Base-by-base conservation (phyloP, 2,113 vertebrate species). In the Trematocara variabile region DNA sequence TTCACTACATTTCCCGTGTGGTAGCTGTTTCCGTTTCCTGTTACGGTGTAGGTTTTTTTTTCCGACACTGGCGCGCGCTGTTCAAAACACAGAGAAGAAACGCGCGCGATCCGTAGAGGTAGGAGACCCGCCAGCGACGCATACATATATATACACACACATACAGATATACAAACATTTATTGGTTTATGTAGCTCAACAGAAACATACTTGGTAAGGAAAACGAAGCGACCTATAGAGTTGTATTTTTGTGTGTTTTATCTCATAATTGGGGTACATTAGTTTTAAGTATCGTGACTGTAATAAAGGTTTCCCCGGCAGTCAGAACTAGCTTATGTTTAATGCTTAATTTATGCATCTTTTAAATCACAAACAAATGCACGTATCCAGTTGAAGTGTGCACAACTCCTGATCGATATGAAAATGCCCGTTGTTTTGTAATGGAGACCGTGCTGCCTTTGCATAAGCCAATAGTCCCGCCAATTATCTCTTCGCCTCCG, bases 61-160 rank as follows among this genome's bases (percentile, higher is more conserved):
- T 54, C 53, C 48, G 33, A 6, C 3, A 8, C 16, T 68, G 3
- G 79, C 90, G 92, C 93, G 94, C 89, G 88, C 82, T 83, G 12
- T 92, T 94, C 86, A 92, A 95, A 94, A 89, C 48, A 88, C 22
- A 6, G 30, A 28, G 52, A n/a, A 84, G 85, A 90, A 92, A 73
- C 88, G 92, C 92, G 93, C 58, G 85, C 53, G 70, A 48, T 25
- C 25, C 1, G 48, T 22, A 7, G n/a, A 5, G 6, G 25, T 2
- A 48, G 8, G 1, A 16, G 16, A 25, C 3, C 3, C 12, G 37
- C 65, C 8, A 16, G 14, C 3, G 12, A 7, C 22, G 18, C 3
- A 13, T 11, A 30, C 11, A 4, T 46, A 63, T 63, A 33, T 12
- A 20, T n/a, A 54, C 5, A 50, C 8, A 13, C 1, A 28, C 4